Evolutionary conservation across 2,113 vertebrate genomes (phyloP), one percentile per base, ranked within the genome.

Genomic region (Ailurus styani): DNA sequence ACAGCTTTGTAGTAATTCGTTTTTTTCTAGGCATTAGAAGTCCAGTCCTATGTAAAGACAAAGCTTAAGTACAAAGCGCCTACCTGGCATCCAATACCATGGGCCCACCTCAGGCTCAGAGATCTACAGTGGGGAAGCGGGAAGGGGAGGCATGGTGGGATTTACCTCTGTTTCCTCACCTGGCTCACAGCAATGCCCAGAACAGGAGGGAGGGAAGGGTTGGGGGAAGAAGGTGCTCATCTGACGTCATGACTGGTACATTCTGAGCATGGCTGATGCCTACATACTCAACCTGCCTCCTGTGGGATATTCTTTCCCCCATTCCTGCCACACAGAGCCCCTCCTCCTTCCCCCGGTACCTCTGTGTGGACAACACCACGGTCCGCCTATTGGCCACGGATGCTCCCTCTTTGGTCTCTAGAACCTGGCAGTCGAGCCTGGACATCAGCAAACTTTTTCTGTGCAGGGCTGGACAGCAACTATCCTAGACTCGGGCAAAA

Each of bases 191-290:
- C 0, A 0, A 14, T 2, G 17, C 18, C 20, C 11, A 37, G 50
- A 70, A 50, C 45, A n/a, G 15, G 1, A 37, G 40, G 4, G 8
- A n/a, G 18, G 68, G 34, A n/a, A 14, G 37, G 13, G 8, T 1
- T 0, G 6, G 37, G 0, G 62, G 18, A 31, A 18, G 27, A 34
- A 17, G 0, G 0, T 20, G 25, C 66, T 34, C 23, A 15, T 6
- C n/a, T 34, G 47, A 23, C 4, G 42, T 42, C 23, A 0, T 9
- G 13, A 25, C 2, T 7, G 40, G 52, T 1, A n/a, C 25, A 1
- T 20, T 62, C 42, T 40, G 45, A 8, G 2, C 3, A 3, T 52
- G 81, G 64, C 52, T 40, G 50, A 29, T 14, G 45, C 23, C 31
- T 6, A 17, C 1, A 1, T 3, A 21, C 50, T 25, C 17, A 8